phyloP scores from a whole-genome alignment of 1,140 invertebrate genomes.

The Onthophagus taurus region DNA sequence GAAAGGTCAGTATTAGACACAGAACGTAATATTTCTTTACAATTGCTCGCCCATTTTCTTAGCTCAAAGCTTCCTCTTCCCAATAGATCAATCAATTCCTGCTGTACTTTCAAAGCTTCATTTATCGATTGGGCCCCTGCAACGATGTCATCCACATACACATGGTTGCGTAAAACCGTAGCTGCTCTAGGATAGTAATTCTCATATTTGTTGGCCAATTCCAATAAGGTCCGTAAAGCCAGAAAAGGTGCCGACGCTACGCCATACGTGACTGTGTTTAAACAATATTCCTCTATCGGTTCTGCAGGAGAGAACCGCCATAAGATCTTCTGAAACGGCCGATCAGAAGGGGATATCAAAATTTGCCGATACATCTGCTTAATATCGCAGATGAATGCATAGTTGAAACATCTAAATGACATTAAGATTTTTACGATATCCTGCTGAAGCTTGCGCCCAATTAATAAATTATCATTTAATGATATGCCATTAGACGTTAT shows the following conservation, averaged over 20 bases:
- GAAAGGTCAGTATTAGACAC: conserved; percentile 20
- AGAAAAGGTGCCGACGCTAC: conserved; percentile 29
- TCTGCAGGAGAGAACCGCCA: no score
- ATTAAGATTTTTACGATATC: no score
- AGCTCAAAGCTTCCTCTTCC: conserved; percentile 6
- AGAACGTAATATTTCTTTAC: neutral
- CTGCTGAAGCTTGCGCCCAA: no score
- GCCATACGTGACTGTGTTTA: no score
- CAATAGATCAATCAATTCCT: conserved; percentile 8
- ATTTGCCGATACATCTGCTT: no score
- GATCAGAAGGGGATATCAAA: no score
- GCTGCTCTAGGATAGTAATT: conserved; percentile 17
- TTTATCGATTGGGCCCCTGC: conserved; percentile 17
- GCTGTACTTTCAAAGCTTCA: conserved; percentile 25
- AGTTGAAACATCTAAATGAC: no score
- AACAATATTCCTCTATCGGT: no score
- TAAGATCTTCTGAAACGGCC: no score
- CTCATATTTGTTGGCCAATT: conserved; percentile 21
- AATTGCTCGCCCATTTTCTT: conserved; percentile 1
- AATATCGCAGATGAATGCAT: no score
- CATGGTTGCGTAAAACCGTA: conserved; percentile 17
- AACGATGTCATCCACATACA: conserved; percentile 33
- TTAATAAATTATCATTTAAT: no score
- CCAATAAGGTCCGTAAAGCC: conserved; percentile 23
- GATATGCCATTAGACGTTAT: no score